phyloP scores from a whole-genome alignment of 2,113 vertebrate species.

The Aspidoscelis tigris region DNA sequence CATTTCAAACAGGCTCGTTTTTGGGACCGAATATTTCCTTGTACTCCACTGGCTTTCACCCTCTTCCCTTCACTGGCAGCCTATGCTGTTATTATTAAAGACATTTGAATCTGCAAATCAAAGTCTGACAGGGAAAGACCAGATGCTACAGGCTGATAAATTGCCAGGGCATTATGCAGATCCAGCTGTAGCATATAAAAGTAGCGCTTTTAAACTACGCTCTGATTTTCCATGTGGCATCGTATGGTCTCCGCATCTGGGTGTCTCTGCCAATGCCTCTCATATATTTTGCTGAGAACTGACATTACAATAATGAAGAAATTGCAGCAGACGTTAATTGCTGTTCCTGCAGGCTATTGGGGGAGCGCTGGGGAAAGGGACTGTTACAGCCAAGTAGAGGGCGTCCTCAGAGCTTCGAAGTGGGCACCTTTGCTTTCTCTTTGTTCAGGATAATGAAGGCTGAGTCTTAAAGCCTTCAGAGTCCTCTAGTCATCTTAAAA shows the following conservation, averaged over 20 bases:
- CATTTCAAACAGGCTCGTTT: constrained; percentile 18
- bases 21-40: constrained; percentile 37
- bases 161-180: constrained; percentile 69
- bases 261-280: constrained; percentile 46
- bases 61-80: constrained; percentile 64
- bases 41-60: constrained; percentile 12
- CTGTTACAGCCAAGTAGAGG: constrained; percentile 27
- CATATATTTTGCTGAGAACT: constrained; percentile 66
- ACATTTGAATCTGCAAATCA: constrained; percentile 71
- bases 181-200: constrained; percentile 72
- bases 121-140: constrained; percentile 68
- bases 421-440: constrained; percentile 26
- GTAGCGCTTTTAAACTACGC: constrained; percentile 41
- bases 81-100: constrained; percentile 70
- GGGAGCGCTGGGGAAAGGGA: constrained; percentile 22
- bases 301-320: constrained; percentile 75
- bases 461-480: constrained; percentile 9
- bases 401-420: neutral
- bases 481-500: neutral
- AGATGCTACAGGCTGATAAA: constrained; percentile 71
- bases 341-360: constrained; percentile 54
- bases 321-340: constrained; percentile 72
- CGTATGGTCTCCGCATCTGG: constrained; percentile 70
- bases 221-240: constrained; percentile 70
- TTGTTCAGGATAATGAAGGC: neutral